These are phyloP conservation scores for Trichopoda pennipes DNA, from an alignment of 2,888 invertebrate genomes.

Conservation along the genomic window DNA sequence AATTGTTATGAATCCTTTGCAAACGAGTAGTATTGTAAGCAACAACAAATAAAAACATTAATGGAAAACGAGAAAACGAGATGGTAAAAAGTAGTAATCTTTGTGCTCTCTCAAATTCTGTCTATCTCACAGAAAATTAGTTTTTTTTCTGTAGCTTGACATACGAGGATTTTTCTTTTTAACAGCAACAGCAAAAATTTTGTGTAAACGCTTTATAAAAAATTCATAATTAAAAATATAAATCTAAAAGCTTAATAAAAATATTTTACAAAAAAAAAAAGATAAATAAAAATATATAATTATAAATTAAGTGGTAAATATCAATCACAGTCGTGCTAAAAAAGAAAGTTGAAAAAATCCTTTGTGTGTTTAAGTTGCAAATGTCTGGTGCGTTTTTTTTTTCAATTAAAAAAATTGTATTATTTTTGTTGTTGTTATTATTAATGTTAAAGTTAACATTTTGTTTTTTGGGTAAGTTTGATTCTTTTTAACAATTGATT, in stretches of 20 bases:
- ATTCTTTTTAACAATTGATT: neutral
- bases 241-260: neutral
- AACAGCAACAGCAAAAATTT: constrained; percentile 62
- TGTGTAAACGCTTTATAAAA: constrained; percentile 23
- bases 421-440: constrained; percentile 26
- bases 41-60: constrained; percentile 34
- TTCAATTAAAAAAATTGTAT: neutral
- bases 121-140: constrained; percentile 6
- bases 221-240: neutral
- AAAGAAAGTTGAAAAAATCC: constrained; percentile 1
- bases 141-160: constrained; percentile 44
- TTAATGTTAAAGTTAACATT: neutral
- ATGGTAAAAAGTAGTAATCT: constrained; percentile 46
- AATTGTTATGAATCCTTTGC: constrained; percentile 38
- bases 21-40: neutral
- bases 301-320: neutral
- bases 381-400: constrained; percentile 54
- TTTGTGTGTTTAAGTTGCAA: constrained; percentile 36
- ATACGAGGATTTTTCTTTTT: constrained; percentile 52
- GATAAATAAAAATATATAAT: too few relatives aligned
- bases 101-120: constrained; percentile 31
- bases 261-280: neutral
- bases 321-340: neutral
- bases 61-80: constrained; percentile 29
- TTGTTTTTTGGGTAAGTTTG: neutral